A percentile compares a stretch with the other conserved stretches of the same genome.
Evolutionary conservation across 2,113 vertebrate genomes (phyloP).

Genomic region (Morone chrysops): DNA sequence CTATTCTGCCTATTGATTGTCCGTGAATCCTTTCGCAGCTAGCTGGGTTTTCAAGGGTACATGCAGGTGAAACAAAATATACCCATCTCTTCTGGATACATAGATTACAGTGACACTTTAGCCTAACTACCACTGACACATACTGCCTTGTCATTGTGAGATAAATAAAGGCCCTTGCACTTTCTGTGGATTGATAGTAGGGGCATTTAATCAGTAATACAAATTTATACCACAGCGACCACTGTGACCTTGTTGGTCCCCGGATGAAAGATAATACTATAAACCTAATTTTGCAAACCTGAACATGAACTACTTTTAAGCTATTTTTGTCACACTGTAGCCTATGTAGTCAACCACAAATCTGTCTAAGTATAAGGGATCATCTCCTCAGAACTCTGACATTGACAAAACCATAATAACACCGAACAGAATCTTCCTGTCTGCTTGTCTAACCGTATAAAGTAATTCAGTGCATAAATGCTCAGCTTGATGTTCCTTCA

Average conservation of each 20-base stretch:
- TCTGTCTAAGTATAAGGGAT: constrained; percentile 28
- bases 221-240: not conserved
- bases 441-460: constrained; percentile 51
- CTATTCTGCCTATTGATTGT: constrained; percentile 64
- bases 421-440: constrained; percentile 45
- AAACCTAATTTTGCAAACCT: not conserved
- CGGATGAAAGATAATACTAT: not conserved
- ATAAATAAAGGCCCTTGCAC: not conserved
- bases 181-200: not conserved
- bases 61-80: constrained; percentile 37
- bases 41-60: constrained; percentile 60
- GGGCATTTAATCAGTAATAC: constrained; percentile 17
- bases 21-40: constrained; percentile 42
- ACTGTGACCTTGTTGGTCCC: constrained; percentile 14
- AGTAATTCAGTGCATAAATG: constrained; percentile 41
- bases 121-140: not conserved
- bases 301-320: not conserved
- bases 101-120: constrained; percentile 19
- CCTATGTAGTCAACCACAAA: constrained; percentile 3
- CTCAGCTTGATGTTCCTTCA: constrained; percentile 62
- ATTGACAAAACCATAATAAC: constrained; percentile 44
- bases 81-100: constrained; percentile 10
- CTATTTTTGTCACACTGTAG: not conserved
- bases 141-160: constrained; percentile 14
- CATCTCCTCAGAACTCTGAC: constrained; percentile 34